Evolutionary conservation across 2,797 vertebrate species (phyloP), one percentile per base, ranked within the genome.

Genomic region (Sibirionetta formosa): DNA sequence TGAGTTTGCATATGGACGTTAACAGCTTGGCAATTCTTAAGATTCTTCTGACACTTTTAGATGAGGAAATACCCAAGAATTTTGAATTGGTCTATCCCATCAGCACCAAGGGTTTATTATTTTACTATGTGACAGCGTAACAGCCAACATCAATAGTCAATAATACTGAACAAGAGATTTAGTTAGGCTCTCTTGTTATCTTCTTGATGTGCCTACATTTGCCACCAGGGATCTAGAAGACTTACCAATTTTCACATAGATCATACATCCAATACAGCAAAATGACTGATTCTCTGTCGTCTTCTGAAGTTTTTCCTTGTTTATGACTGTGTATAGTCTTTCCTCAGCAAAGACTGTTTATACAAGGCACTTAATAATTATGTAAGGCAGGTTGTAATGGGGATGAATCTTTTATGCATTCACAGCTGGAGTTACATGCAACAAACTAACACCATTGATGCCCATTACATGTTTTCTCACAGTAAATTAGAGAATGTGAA

Each of bases 121-220:
- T 82, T 90, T 57, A 77, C 56, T 77, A 68, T 63, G 75, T 46
- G 60, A 86, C 36, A 54, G 33, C 69, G 72, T 31, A 93, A 73
- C 6, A 85, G 46, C 64, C 60, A 73, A 65, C 11, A 12, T 15
- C 33, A 11, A 42, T 88, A 36, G 11, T 66, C 0, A 3, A 3
- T 46, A 61, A 48, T 48, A 68, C 13, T 40, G 20, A 88, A 79
- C 40, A 81, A 83, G 44, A 38, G 29, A 76, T 35, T 69, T 80
- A 70, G 58, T 57, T 66, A 57, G 19, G 14, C 31, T 19, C 11
- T 73, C 44, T 69, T 0, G 22, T 82, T 27, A 63, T 57, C 58
- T 56, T 72, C 33, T 65, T 56, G 68, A 54, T 23, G 38, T 23
- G 38, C 48, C 75, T 63, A 31, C n/a, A 40, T 31, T 72, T 76